Evolutionary conservation across 2,888 invertebrate genomes (phyloP).

Genomic region (Xestia c-nigrum): DNA sequence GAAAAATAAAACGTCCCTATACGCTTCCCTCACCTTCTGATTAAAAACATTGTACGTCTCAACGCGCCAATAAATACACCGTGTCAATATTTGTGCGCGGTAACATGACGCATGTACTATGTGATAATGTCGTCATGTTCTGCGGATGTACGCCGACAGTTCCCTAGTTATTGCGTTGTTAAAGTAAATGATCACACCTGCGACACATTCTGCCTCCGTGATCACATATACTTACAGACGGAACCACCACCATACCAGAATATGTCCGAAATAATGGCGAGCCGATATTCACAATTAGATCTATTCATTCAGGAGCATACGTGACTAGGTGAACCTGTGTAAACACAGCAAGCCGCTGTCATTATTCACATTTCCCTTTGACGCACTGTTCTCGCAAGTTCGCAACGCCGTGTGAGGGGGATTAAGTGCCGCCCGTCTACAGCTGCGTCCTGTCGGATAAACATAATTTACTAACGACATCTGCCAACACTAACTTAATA

Average conservation of each 20-base stretch:
- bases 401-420: conserved; percentile 76
- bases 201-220: conserved; percentile 47
- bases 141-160: conserved; percentile 55
- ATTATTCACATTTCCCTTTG: conserved; percentile 84
- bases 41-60: conserved; percentile 64
- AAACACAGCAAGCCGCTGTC: conserved; percentile 73
- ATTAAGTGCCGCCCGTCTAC: conserved; percentile 81
- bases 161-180: conserved; percentile 65
- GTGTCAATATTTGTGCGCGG: conserved; percentile 64
- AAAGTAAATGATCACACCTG: conserved; percentile 68
- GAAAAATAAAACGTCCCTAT: conserved; percentile 52
- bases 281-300: conserved; percentile 63
- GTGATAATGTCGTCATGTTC: conserved; percentile 63
- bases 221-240: conserved; percentile 40
- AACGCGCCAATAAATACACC: conserved; percentile 62
- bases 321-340: conserved; percentile 68
- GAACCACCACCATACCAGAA: conserved; percentile 21
- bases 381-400: conserved; percentile 76
- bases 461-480: conserved; percentile 86
- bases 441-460: conserved; percentile 85
- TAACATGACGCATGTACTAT: conserved; percentile 52
- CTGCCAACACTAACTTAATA: conserved; percentile 83
- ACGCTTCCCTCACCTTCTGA: conserved; percentile 54
- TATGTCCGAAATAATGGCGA: conserved; percentile 35
- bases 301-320: conserved; percentile 53